Evolutionary conservation across 1,140 invertebrate species (phyloP), one percentile per base, ranked within the genome.

Genomic region (Bradysia coprophila): DNA sequence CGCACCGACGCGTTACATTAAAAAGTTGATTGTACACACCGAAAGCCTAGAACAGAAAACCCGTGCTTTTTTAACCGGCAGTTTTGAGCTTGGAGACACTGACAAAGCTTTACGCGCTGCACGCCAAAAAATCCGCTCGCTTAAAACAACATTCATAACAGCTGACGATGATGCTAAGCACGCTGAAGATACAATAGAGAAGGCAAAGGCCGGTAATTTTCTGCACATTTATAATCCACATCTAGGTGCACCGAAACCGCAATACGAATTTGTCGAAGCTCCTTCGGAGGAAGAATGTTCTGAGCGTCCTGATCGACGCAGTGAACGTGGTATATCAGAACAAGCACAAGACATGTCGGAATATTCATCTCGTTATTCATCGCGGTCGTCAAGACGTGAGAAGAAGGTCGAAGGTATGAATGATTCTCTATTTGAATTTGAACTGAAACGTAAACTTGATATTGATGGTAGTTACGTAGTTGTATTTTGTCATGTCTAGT

Each of bases 131-230:
- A 57, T 61, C 15, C 54, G 56, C 23, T 55, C 48, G 36, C 54
- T 61, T 45, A 61, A 61, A 43, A 56, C 44, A 38, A 54, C 58
- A 21, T 52, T 61, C 18, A 43, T 59, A 18, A 59, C 57, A 48
- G 57, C 57, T 1, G 49, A 46, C 41, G 58, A 61, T 43, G 49
- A 56, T 5, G 58, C 56, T 24, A 61, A 60, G 33, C 60, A 57
- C 41, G 56, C 58, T 15, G 53, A 57, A 51, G 58, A 61, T 45
- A 61, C 58, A 18, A 58, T 61, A 19, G 46, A 59, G 40, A 61
- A 61, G 45, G 58, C 57, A 5, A 54, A 56, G 43, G 50, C 55
- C 28, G 53, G 57, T 43, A 57, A 61, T 44, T 61, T 61, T 44
- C 21, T 54, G 38, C 57, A 59, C 43, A 61, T 61, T 33, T 57